Percentiles rank a stretch among this genome's conserved stretches.
These are phyloP conservation scores for Chelon labrosus DNA, from an alignment of 2,797 vertebrate genomes.

Conservation along the genomic window DNA sequence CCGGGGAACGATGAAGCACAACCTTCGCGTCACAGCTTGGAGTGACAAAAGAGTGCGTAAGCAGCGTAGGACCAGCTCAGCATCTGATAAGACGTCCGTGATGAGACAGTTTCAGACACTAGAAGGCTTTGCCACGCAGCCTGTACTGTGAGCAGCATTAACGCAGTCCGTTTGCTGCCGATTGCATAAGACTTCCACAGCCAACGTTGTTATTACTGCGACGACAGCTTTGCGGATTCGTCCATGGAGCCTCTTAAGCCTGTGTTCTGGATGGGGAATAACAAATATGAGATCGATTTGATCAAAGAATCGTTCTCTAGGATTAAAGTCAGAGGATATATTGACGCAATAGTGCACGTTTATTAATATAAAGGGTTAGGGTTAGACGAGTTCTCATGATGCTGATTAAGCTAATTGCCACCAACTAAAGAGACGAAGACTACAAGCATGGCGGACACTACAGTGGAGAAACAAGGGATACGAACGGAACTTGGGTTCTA, in stretches of 20 bases:
- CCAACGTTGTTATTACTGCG: slow-evolving; percentile 20
- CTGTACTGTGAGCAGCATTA: slow-evolving; percentile 16
- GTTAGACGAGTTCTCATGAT: no score
- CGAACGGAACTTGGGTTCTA: no score
- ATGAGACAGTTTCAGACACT: slow-evolving; percentile 26
- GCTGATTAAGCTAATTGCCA: no score
- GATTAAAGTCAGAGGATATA: background rate
- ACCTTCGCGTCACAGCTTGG: slow-evolving; percentile 28
- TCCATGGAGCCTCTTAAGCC: background rate
- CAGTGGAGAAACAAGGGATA: no score
- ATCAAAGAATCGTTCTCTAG: background rate
- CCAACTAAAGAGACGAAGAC: no score
- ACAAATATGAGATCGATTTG: background rate
- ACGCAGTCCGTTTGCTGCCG: slow-evolving; percentile 18
- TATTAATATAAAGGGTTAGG: no score
- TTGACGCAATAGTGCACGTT: no score
- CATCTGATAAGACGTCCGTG: slow-evolving; percentile 32
- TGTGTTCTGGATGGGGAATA: background rate
- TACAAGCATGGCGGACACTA: no score
- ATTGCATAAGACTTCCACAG: slow-evolving; percentile 22
- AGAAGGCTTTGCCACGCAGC: slow-evolving; percentile 20
- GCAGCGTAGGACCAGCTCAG: slow-evolving; percentile 12
- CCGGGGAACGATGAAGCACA: slow-evolving; percentile 17
- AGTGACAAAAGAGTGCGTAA: slow-evolving; percentile 15
- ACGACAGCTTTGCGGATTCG: slow-evolving; percentile 36